Evolutionary conservation across 2,113 vertebrate genomes (phyloP).

Genomic region (Copsychus sechellarum): DNA sequence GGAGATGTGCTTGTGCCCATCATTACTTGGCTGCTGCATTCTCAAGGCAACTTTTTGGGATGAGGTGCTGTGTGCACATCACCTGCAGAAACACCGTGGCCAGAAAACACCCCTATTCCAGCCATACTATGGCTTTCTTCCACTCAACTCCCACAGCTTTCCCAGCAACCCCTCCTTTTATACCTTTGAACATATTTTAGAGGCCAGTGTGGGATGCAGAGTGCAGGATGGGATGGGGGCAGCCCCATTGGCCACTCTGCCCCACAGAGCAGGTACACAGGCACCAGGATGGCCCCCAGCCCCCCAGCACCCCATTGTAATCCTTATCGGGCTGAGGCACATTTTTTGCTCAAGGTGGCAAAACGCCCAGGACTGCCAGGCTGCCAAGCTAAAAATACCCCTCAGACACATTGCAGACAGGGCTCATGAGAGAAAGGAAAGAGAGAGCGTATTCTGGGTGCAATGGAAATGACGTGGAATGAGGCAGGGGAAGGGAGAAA

Average conservation of each 20-base stretch:
- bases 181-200: fast-evolving
- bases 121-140: fast-evolving
- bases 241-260: neutral
- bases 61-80: fast-evolving
- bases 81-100: fast-evolving
- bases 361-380: slow-evolving; percentile 40
- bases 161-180: neutral
- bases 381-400: slow-evolving; percentile 49
- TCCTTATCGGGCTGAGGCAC: slow-evolving; percentile 25
- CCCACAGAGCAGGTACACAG: neutral
- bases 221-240: fast-evolving
- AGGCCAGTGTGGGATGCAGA: neutral
- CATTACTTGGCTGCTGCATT: neutral
- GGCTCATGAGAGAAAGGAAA: neutral
- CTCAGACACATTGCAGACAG: neutral
- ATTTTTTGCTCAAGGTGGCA: slow-evolving; percentile 51
- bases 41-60: neutral
- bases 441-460: fast-evolving
- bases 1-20: neutral
- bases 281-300: fast-evolving
- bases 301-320: slow-evolving; percentile 21
- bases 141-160: neutral
- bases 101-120: neutral
- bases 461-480: neutral
- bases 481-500: neutral